Conservation (phyloP, 2,888 invertebrate genomes). For the Eupithecia inturbata region DNA sequence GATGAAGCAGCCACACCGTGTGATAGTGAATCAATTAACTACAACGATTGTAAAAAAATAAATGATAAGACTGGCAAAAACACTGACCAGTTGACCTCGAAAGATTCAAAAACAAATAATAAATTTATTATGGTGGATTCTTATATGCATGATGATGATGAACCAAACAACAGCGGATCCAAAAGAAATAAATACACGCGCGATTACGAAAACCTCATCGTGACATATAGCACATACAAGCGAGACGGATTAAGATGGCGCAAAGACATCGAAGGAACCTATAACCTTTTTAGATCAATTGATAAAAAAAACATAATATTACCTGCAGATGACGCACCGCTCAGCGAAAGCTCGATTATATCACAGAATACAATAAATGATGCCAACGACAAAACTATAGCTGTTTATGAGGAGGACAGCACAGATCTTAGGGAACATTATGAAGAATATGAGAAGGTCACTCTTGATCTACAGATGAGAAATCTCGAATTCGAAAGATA, state of each 20-base stretch:
- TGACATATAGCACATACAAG: slow-evolving; percentile 2
- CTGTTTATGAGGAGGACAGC: background rate
- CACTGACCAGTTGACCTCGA: background rate
- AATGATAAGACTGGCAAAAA: background rate
- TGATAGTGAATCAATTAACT: background rate
- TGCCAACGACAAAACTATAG: background rate
- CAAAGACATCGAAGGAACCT: background rate
- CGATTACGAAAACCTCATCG: slow-evolving; percentile 10
- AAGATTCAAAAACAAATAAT: slow-evolving; percentile 6
- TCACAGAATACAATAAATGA: background rate
- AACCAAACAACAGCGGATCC: background rate
- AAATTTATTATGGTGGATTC: background rate
- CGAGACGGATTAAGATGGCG: slow-evolving; percentile 11
- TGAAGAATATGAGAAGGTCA: background rate
- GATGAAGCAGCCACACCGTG: background rate
- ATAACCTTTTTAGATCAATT: background rate
- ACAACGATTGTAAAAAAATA: background rate
- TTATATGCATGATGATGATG: slow-evolving; percentile 11
- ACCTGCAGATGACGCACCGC: background rate
- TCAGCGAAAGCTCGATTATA: background rate
- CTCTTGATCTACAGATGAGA: background rate
- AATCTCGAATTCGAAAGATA: slow-evolving; percentile 3
- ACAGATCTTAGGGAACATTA: background rate
- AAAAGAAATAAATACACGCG: background rate
- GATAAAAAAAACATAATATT: background rate